Evolutionary conservation across 2,113 vertebrate genomes (phyloP).

Genomic region (Lepus europaeus): DNA sequence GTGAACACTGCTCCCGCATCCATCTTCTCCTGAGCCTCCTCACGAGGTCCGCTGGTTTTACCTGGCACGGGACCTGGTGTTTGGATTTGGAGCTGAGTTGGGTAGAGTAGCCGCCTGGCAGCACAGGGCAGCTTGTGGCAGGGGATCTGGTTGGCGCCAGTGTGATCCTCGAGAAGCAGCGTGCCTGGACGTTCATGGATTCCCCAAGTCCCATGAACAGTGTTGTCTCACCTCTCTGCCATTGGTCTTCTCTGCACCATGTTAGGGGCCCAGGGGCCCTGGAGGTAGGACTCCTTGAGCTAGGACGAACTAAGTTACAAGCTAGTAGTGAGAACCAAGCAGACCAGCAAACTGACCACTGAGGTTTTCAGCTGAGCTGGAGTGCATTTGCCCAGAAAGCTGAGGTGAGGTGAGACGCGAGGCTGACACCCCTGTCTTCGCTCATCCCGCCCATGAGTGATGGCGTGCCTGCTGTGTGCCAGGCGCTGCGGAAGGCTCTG

Average conservation of each 20-base stretch:
- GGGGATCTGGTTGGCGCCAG: background rate
- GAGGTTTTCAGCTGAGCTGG: background rate
- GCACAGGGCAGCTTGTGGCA: background rate
- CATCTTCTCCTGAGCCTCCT: accelerated
- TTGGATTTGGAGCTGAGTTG: background rate
- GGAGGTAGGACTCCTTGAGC: background rate
- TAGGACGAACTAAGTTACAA: background rate
- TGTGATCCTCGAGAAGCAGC: background rate
- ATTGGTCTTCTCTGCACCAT: background rate
- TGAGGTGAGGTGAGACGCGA: background rate
- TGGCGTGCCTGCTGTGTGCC: background rate
- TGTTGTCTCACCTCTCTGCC: background rate
- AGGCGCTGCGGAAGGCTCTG: background rate
- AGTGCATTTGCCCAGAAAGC: background rate
- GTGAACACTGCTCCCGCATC: background rate
- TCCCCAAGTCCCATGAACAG: background rate
- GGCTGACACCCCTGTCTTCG: background rate
- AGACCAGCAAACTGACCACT: no score
- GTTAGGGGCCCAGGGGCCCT: background rate
- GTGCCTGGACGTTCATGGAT: background rate
- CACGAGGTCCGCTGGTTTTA: background rate
- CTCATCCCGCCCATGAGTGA: background rate
- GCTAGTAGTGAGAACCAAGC: background rate
- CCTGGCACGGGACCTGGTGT: accelerated
- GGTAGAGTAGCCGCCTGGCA: background rate